Base-by-base conservation (phyloP, 2,888 invertebrate species). In the Pedicia rivosa region DNA sequence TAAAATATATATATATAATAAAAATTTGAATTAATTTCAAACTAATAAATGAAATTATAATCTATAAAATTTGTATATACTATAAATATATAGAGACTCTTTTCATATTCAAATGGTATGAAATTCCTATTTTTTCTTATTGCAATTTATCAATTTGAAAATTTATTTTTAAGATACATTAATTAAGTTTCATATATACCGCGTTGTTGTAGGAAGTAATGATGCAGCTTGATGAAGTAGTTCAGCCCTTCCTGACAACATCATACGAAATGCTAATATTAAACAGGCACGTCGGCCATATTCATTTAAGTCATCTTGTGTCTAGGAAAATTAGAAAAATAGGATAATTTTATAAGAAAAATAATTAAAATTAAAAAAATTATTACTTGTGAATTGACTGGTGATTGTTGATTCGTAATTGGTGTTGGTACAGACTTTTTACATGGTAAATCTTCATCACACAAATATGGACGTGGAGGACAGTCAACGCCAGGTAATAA, bases 401-500 rank as follows among this genome's bases (percentile, higher is more conserved):
- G 9, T 10, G 9, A n/a, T n/a, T n/a, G n/a, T n/a, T n/a, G n/a
- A n/a, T n/a, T n/a, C 8, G 10, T 13, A 12, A 4, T 4, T 1
- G 44, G 49, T 3, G 47, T 48, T 14, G 46, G 49, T 44, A 47
- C 39, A 46, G 54, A 44, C 3, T 40, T 46, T 42, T 60, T 60
- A 3, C 57, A 53, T 19, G 67, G 62, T 36, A 68, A 51, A 38
- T 67, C 67, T 47, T 68, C 68, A 37, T 67, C 67, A 12, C 54
- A 54, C 2, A 78, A 77, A 48, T 82, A 67, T 2, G 79, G 72
- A 30, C 88, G 60, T 2, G 84, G 78, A 10, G 90, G 88, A 55
- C 86, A 88, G 60, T 90, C 90, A 0, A 88, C 84, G 14, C 87
- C 86, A 2, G 90, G 90, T 37, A 91, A 62, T 28, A 91, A 65